These are phyloP conservation scores for Frankliniella intonsa DNA, from an alignment of 2,888 invertebrate genomes.

Conservation along the genomic window DNA sequence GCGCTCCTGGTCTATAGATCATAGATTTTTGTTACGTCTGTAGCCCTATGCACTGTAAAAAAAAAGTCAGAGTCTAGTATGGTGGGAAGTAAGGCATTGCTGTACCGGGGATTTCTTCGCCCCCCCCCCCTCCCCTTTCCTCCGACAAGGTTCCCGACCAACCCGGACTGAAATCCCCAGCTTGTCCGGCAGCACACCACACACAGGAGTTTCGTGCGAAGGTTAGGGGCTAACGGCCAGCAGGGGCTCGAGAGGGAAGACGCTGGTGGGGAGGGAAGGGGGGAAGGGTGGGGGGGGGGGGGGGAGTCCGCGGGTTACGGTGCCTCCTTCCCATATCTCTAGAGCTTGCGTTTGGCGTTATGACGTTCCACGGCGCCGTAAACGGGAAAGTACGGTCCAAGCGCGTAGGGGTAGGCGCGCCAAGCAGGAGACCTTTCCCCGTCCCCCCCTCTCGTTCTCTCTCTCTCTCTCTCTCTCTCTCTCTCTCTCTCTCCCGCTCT, in stretches of 20 bases:
- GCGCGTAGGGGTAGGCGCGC: not conserved
- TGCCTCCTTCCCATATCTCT: not conserved
- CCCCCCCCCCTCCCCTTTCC: no score
- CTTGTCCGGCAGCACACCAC: not conserved
- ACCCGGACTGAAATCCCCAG: no score
- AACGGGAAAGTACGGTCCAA: conserved; percentile 1
- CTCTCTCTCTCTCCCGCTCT: not conserved
- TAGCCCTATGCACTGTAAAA: no score
- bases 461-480: not conserved
- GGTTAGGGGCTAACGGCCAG: not conserved
- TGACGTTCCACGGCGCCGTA: conserved; percentile 4
- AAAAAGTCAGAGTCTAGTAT: no score
- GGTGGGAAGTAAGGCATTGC: no score
- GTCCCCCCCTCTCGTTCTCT: not conserved
- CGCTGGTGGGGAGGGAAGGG: not conserved
- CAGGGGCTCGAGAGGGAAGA: not conserved
- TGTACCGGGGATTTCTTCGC: no score
- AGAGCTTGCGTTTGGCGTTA: not conserved
- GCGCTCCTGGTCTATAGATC: no score
- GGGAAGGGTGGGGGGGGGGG: not conserved
- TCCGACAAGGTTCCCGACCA: no score
- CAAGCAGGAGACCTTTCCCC: no score
- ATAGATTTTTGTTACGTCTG: no score
- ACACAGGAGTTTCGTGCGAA: not conserved
- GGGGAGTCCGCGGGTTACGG: not conserved